These are phyloP conservation scores for Lophius piscatorius DNA, from an alignment of 2,113 vertebrate species.

Conservation along the genomic window DNA sequence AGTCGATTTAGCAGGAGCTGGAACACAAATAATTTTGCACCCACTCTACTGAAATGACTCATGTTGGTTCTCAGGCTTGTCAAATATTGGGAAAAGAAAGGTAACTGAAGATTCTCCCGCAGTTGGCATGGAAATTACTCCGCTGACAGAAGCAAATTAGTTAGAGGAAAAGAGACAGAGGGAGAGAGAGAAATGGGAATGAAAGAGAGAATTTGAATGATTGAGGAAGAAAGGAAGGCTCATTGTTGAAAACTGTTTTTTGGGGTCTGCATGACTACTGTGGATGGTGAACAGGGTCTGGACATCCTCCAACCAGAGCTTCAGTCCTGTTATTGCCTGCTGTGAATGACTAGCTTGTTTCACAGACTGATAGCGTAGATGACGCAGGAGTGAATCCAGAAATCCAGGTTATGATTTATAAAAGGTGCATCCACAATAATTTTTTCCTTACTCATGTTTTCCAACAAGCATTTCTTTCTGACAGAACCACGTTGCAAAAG, in stretches of 20 bases:
- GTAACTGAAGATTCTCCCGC: background rate
- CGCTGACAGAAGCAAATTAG: slow-evolving; percentile 2
- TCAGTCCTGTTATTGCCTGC: slow-evolving; percentile 34
- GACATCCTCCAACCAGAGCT: slow-evolving; percentile 27
- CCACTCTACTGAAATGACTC: slow-evolving; percentile 35
- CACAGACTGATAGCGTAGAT: slow-evolving; percentile 2
- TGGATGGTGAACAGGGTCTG: slow-evolving; percentile 25
- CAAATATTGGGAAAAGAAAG: slow-evolving; percentile 15
- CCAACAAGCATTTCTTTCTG: no score
- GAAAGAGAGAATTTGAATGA: background rate
- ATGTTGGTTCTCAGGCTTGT: slow-evolving; percentile 45
- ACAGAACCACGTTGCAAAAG: no score
- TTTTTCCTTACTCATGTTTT: no score
- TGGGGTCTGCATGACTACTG: slow-evolving; percentile 31
- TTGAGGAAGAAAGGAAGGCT: background rate
- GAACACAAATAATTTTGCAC: slow-evolving; percentile 38
- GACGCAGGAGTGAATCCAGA: background rate
- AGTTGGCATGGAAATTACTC: background rate
- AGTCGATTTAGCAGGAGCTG: slow-evolving; percentile 53
- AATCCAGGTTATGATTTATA: background rate
- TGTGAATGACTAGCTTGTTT: slow-evolving; percentile 3
- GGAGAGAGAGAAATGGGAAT: background rate
- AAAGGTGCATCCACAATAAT: no score
- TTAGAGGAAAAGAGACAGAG: background rate
- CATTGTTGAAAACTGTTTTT: slow-evolving; percentile 21